Evolutionary conservation across 35 echinoderm and acorn worm genomes (phyloP).

Genomic region (Apostichopus japonicus): DNA sequence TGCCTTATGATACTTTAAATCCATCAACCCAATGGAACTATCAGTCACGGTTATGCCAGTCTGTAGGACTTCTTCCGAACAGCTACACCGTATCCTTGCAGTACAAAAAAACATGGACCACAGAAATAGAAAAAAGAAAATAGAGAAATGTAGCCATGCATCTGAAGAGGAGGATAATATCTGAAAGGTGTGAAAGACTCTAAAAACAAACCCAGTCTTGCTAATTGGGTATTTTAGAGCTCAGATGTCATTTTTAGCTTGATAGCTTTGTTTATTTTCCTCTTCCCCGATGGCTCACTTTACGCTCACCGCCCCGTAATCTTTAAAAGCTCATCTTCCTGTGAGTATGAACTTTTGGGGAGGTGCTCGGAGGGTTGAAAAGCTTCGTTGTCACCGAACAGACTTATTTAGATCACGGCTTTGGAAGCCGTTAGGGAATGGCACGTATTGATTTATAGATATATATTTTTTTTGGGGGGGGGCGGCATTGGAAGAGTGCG

Average conservation of each 20-base stretch:
- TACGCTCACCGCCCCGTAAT: background rate
- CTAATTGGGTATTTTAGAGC: background rate
- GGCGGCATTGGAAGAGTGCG: background rate
- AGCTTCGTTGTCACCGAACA: background rate
- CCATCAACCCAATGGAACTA: background rate
- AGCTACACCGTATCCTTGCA: background rate
- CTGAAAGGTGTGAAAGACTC: background rate
- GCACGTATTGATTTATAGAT: background rate
- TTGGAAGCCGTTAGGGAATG: background rate
- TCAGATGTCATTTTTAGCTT: background rate
- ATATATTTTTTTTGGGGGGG: background rate
- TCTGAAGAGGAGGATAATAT: background rate
- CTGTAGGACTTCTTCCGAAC: background rate
- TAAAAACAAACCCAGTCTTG: background rate
- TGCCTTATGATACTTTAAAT: background rate
- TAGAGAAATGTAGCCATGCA: background rate
- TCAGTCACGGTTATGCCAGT: background rate
- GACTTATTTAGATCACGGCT: background rate
- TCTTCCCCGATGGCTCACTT: background rate
- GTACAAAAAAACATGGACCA: background rate
- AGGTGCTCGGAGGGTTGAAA: background rate
- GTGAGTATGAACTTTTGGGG: background rate
- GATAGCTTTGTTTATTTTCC: background rate
- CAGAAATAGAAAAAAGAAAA: background rate
- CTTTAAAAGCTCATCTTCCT: background rate